A percentile compares a stretch with the other conserved stretches of the same genome.
These are phyloP conservation scores for Bombus haemorrhoidalis DNA, from an alignment of 1,140 invertebrate species.

Conservation along the genomic window DNA sequence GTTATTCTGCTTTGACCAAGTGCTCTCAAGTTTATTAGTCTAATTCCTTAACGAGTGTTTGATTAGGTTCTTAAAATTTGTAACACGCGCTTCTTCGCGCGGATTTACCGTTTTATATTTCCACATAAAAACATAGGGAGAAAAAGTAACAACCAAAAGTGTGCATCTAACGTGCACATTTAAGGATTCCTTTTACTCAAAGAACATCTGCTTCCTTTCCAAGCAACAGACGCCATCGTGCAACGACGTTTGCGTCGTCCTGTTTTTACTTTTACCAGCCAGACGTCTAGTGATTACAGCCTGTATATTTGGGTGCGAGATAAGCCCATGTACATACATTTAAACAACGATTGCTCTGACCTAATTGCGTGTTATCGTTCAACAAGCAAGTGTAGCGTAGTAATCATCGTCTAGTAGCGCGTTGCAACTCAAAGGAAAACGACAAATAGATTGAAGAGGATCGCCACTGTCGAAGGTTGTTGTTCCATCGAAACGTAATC, in stretches of 20 bases:
- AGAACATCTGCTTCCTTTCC: background rate
- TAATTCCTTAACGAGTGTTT: background rate
- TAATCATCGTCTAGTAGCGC: background rate
- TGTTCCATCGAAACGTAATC: background rate
- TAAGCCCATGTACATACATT: constrained; percentile 1
- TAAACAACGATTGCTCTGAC: constrained; percentile 2
- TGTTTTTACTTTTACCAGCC: constrained; percentile 15
- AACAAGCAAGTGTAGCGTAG: background rate
- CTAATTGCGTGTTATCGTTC: constrained; percentile 23
- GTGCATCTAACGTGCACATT: background rate
- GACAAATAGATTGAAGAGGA: no score
- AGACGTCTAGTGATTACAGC: constrained; percentile 13
- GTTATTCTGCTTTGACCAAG: no score
- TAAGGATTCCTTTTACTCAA: background rate
- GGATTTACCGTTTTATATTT: background rate
- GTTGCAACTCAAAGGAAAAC: background rate
- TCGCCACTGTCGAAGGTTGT: background rate
- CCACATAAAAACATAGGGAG: no score
- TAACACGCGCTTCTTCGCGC: background rate
- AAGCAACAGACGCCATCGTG: background rate
- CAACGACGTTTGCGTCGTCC: background rate
- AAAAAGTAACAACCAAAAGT: no score
- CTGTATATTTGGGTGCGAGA: background rate
- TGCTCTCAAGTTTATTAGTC: background rate
- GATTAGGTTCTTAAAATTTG: background rate